phyloP scores from a whole-genome alignment of 2,888 invertebrate species.

The Epinotia ramella region DNA sequence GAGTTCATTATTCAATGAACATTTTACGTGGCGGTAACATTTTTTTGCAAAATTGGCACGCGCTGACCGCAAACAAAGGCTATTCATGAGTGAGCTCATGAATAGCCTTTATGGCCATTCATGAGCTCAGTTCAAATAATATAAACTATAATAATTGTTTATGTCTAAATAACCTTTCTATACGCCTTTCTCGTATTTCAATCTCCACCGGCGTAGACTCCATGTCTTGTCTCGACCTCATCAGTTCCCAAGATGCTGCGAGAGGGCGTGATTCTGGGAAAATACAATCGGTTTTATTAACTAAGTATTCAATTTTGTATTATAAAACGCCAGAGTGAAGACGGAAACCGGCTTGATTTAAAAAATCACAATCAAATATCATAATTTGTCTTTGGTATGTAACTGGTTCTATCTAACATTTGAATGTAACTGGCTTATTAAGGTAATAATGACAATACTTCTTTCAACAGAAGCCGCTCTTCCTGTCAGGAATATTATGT shows the following conservation, averaged over 20 bases:
- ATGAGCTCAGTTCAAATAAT: too few species aligned
- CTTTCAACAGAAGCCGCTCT: too few species aligned
- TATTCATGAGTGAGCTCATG: too few species aligned
- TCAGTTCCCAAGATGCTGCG: slow-evolving; percentile 72
- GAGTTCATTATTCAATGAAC: too few species aligned
- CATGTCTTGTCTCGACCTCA: slow-evolving; percentile 69
- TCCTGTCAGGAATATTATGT: not conserved
- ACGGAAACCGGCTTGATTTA: not conserved
- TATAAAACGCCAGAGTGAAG: not conserved
- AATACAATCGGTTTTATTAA: not conserved
- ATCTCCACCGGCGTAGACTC: slow-evolving; percentile 81
- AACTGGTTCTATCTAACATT: too few species aligned
- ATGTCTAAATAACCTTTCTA: slow-evolving; percentile 68
- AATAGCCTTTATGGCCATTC: too few species aligned
- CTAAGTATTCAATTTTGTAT: not conserved
- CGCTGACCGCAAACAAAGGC: too few species aligned
- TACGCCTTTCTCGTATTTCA: slow-evolving; percentile 83
- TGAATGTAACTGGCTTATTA: too few species aligned
- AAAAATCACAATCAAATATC: not conserved
- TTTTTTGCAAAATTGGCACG: too few species aligned
- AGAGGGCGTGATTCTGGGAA: slow-evolving; percentile 69
- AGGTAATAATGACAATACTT: too few species aligned
- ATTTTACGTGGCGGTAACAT: too few species aligned
- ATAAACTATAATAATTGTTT: not conserved
- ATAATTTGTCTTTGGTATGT: too few species aligned